Evolutionary conservation across 2,888 invertebrate genomes (phyloP).

Genomic region (Tyria jacobaeae): DNA sequence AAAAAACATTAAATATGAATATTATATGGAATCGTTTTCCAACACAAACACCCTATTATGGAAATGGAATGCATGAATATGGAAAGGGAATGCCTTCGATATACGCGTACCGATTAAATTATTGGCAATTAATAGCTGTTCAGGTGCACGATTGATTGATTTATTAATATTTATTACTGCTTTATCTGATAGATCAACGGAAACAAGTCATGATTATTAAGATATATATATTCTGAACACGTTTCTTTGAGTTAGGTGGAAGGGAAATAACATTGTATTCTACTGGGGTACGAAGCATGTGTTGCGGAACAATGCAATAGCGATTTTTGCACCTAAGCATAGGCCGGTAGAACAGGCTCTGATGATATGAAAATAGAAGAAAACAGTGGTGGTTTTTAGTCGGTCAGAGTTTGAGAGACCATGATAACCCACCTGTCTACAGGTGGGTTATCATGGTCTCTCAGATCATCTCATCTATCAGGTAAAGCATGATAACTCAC

Average conservation of each 20-base stretch:
- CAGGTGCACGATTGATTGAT: slow-evolving; percentile 46
- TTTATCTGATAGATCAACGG: slow-evolving; percentile 30
- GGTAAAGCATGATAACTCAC: too few relatives aligned
- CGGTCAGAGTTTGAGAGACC: too few relatives aligned
- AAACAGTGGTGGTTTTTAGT: too few relatives aligned
- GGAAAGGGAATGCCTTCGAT: slow-evolving; percentile 35
- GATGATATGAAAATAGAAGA: too few relatives aligned
- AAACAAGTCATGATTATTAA: slow-evolving; percentile 10
- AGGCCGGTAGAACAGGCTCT: too few relatives aligned
- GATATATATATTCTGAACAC: not conserved
- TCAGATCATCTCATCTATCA: too few relatives aligned
- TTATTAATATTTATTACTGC: slow-evolving; percentile 46
- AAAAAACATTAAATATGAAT: not conserved
- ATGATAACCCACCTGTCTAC: too few relatives aligned
- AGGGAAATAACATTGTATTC: not conserved
- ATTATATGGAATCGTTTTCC: not conserved
- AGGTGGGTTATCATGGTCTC: too few relatives aligned
- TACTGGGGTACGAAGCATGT: too few relatives aligned
- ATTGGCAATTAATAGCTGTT: slow-evolving; percentile 34
- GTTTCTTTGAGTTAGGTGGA: not conserved
- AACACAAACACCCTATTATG: slow-evolving; percentile 18
- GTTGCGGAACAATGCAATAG: too few relatives aligned
- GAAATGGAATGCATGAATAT: slow-evolving; percentile 12
- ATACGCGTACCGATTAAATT: slow-evolving; percentile 16
- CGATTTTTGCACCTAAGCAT: too few relatives aligned